Percentiles rank a stretch among this genome's conserved stretches.
These are phyloP conservation scores for Clanis bilineata DNA, from an alignment of 2,888 invertebrate genomes.

Conservation along the genomic window DNA sequence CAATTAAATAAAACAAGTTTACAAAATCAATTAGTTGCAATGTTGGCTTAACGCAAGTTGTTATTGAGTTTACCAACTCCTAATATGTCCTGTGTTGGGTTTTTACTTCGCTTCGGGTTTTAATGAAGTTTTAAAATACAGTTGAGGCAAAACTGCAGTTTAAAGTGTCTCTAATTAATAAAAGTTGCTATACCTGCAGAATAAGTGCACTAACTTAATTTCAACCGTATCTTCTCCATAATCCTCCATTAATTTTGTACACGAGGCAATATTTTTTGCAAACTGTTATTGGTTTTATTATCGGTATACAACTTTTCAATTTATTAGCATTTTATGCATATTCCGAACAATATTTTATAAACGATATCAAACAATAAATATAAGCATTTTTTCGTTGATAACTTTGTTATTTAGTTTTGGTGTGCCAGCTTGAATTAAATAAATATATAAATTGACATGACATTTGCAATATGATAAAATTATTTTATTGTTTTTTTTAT, in stretches of 20 bases:
- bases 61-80: constrained; percentile 64
- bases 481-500: not conserved
- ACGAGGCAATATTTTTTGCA: not conserved
- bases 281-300: not conserved
- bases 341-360: not conserved
- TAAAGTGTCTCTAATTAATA: not conserved
- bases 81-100: constrained; percentile 41
- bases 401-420: not conserved
- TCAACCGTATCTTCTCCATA: not conserved
- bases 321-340: not conserved
- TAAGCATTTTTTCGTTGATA: not conserved
- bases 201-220: not conserved
- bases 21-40: constrained; percentile 70
- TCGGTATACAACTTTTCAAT: not conserved
- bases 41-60: constrained; percentile 64
- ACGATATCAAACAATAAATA: not conserved
- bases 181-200: not conserved
- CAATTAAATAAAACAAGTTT: constrained; percentile 72
- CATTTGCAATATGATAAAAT: not conserved
- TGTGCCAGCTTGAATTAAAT: not conserved
- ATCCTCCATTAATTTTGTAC: not conserved
- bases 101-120: constrained; percentile 33
- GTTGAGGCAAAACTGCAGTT: not conserved
- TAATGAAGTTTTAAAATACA: constrained; percentile 27
- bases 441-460: not conserved